Evolutionary conservation across 1,140 invertebrate species (phyloP), one percentile per base, ranked within the genome.

Genomic region (Araneus ventricosus): DNA sequence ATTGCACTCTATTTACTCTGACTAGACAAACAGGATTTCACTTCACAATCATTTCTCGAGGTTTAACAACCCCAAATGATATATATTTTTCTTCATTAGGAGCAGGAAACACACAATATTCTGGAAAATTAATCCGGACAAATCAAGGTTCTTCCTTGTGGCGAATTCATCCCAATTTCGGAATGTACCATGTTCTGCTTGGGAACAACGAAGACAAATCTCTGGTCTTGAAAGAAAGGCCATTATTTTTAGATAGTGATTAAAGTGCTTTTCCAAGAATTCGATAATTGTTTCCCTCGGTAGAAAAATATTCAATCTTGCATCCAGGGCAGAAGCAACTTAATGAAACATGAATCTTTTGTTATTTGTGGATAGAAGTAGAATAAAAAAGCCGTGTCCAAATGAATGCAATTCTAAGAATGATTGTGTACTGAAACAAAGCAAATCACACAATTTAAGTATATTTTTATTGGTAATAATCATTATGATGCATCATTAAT

Each of bases 171-270:
- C 63, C 7, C 10, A n/a, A 27, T 27, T 67, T 27, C 63, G 14
- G 63, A 27, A 10, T 8, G n/a, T 67, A 27, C n/a, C 63, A 30
- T 67, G 63, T 67, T 67, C 5, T n/a, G 24, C 27, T 24, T 67
- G 24, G 4, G 6, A 67, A 67, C 63, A 67, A 67, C 27, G n/a
- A 10, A 30, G n/a, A 67, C 63, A 67, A 67, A 67, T 67, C 63
- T 67, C 63, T 30, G 63, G 63, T 30, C 7, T 67, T 67, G 63
- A 67, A 67, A 67, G 63, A 67, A 67, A 67, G 8, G 27, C 63
- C 63, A 67, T 67, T 67, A 67, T 67, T 67, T 67, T 67, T 67
- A 14, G n/a, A 14, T 67, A 30, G n/a, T 67, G 27, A 67, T 67
- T 67, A 67, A n/a, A 67, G 63, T 67, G 6, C 27, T 30, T n/a